These are phyloP conservation scores for Laterallus jamaicensis DNA, from an alignment of 2,113 vertebrate genomes.

Conservation along the genomic window DNA sequence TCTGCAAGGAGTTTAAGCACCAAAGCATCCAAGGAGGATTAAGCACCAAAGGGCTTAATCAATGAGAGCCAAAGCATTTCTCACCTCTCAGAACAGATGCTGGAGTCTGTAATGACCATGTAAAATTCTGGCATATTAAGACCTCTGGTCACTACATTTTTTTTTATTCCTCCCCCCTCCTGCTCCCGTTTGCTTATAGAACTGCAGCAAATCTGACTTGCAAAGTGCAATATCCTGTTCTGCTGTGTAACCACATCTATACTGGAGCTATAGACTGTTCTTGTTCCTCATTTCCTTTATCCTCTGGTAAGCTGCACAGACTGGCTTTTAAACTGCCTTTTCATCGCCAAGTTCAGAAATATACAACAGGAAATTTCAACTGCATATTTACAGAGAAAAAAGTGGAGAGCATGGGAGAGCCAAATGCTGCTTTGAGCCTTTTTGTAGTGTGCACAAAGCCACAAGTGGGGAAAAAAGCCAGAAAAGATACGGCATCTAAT, in stretches of 20 bases:
- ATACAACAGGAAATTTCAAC: constrained; percentile 39
- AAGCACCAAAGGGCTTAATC: background rate
- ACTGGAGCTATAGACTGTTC: background rate
- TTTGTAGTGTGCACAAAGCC: background rate
- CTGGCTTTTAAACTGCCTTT: constrained; percentile 6
- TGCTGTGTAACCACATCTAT: background rate
- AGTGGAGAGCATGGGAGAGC: background rate
- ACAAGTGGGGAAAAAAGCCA: background rate
- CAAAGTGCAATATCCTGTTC: constrained; percentile 5
- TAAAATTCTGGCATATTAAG: background rate
- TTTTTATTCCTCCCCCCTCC: background rate
- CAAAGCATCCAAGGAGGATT: too few species aligned
- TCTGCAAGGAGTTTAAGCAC: background rate
- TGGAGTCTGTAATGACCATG: background rate
- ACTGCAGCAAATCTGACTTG: constrained; percentile 23
- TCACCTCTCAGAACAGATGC: background rate
- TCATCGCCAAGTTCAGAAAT: constrained; percentile 22
- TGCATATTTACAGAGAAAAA: background rate
- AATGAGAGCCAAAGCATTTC: background rate
- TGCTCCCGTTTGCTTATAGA: background rate
- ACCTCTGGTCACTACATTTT: background rate
- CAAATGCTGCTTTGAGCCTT: background rate
- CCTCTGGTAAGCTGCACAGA: background rate
- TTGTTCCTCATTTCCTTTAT: constrained; percentile 35
- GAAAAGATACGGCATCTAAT: background rate